Evolutionary conservation across 1,140 invertebrate genomes (phyloP), one percentile per base, ranked within the genome.

Genomic region (Schlechtendalia chinensis): DNA sequence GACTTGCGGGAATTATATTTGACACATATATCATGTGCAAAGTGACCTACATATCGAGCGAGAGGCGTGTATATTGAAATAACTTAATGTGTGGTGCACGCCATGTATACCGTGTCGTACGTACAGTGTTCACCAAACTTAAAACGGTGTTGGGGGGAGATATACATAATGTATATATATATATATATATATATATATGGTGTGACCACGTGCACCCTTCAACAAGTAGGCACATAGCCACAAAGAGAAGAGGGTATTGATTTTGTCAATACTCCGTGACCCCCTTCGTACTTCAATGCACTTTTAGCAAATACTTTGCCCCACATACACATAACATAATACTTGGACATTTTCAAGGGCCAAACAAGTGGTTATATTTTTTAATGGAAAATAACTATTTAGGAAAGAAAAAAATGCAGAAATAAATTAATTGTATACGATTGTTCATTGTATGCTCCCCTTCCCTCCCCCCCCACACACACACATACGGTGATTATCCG

Each of bases 221-320:
- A 79, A 79, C 75, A 79, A 79, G 75, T 79, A 79, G 75, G 58
- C 58, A 50, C 50, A 79, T 47, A 63, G 32, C 39, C 11, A 22
- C 53, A 58, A 75, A 75, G n/a, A 77, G 72, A 24, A 22, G 58
- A 24, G 75, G n/a, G n/a, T 79, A 79, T 79, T 61, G 75, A 79
- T 79, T 79, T 79, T 59, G 39, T 50, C 75, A 79, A 63, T 79
- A 79, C 24, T 16, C 32, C 39, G 39, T 79, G 75, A 63, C 58
- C 75, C n/a, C 54, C 19, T 79, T 79, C 12, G 45, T 63, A 63
- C 58, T 45, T 79, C 17, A 63, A 59, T 79, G 75, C 75, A 63
- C 56, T 79, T 50, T 79, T 79, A 50, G 6, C 58, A 27, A 47
- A 61, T 63, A 54, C 69, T 19, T 53, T 50, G 10, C 69, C 1